Percentiles rank a stretch among this genome's conserved stretches.
phyloP scores from a whole-genome alignment of 2,113 vertebrate species.

The Solea solea region DNA sequence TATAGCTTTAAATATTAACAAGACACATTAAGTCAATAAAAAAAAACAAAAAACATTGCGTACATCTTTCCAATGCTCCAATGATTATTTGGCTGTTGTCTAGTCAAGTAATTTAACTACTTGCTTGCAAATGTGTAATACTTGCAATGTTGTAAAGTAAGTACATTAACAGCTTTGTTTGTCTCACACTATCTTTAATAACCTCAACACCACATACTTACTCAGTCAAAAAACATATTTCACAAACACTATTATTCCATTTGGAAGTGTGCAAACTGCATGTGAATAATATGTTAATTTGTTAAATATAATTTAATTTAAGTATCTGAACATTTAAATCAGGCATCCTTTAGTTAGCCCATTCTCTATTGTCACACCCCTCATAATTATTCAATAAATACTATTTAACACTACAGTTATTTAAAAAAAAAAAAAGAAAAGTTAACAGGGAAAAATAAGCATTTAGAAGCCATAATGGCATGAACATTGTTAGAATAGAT shows the following conservation, averaged over 20 bases:
- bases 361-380: not conserved
- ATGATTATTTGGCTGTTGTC: conserved; percentile 4
- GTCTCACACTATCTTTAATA: not conserved
- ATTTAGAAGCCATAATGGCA: not conserved
- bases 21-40: not conserved
- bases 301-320: too few relatives aligned
- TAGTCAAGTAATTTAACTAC: conserved; percentile 16
- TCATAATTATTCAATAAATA: too few relatives aligned
- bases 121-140: not conserved
- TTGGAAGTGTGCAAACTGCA: too few relatives aligned
- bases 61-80: not conserved
- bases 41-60: too few relatives aligned
- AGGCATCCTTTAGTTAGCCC: too few relatives aligned
- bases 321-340: too few relatives aligned
- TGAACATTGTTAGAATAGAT: not conserved
- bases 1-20: not conserved
- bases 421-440: too few relatives aligned
- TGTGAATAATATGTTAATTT: too few relatives aligned
- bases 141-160: not conserved
- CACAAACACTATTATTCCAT: too few relatives aligned
- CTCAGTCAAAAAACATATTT: not conserved
- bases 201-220: not conserved
- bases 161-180: not conserved
- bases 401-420: too few relatives aligned
- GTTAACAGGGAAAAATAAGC: not conserved